Percentiles rank a stretch among this genome's conserved stretches.
Evolutionary conservation across 30 jellyfish, hydroid and myxozoan species (phyloP).

Genomic region (Pseudorhiza aurosa): DNA sequence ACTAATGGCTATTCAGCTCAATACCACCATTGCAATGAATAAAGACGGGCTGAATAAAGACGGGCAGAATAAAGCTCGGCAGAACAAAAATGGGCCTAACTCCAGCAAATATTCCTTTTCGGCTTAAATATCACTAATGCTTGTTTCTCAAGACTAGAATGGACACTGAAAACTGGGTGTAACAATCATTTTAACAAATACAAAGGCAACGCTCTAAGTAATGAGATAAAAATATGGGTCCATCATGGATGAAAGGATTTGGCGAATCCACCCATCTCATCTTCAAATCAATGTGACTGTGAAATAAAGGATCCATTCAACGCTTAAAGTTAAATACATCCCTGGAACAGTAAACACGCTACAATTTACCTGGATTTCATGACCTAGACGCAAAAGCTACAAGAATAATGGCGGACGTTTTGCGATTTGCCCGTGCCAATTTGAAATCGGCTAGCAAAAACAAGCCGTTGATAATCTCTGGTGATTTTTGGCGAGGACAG

Average conservation of each 20-base stretch:
- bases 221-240: neutral
- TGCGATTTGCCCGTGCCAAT: slow-evolving; percentile 7
- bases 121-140: too few relatives aligned
- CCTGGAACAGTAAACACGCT: neutral
- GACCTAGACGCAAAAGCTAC: slow-evolving; percentile 3
- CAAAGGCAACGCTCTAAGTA: neutral
- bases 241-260: neutral
- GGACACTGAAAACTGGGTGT: too few relatives aligned
- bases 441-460: slow-evolving; percentile 18
- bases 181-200: too few relatives aligned
- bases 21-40: too few relatives aligned
- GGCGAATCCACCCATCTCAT: neutral
- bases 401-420: slow-evolving; percentile 7
- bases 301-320: neutral
- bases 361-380: neutral
- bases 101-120: too few relatives aligned
- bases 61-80: too few relatives aligned
- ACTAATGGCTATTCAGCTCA: too few relatives aligned
- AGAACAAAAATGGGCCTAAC: too few relatives aligned
- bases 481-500: slow-evolving; percentile 8
- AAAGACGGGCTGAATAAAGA: too few relatives aligned
- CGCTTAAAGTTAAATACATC: neutral
- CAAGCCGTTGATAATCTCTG: slow-evolving; percentile 16
- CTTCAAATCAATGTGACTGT: neutral
- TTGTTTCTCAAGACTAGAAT: too few relatives aligned